A percentile compares a stretch with the other conserved stretches of the same genome.
Evolutionary conservation across 1,140 invertebrate species (phyloP).

Genomic region (Drosophila serrata): DNA sequence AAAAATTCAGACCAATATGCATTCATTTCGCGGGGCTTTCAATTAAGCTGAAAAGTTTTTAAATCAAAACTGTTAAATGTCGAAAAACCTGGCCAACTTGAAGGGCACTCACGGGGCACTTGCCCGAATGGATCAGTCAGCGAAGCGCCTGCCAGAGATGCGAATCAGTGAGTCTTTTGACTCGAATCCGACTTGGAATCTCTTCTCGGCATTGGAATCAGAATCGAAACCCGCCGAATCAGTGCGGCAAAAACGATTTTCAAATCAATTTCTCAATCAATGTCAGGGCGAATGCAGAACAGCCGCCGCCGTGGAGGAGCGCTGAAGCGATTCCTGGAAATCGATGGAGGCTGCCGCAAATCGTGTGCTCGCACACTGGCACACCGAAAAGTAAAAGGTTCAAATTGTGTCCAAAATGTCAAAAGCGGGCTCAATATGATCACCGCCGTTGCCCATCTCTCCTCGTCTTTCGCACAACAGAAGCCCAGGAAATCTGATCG

Average conservation of each 20-base stretch:
- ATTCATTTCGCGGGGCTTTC: constrained; percentile 25
- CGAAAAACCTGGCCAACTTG: constrained; percentile 12
- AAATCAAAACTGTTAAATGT: constrained; percentile 48
- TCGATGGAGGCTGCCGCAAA: constrained; percentile 43
- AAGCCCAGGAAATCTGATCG: constrained; percentile 83
- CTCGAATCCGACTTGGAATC: constrained; percentile 48
- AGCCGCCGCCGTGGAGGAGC: background rate
- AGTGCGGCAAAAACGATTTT: constrained; percentile 69
- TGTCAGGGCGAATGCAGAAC: constrained; percentile 60
- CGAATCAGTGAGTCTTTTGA: constrained; percentile 41
- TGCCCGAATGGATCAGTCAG: constrained; percentile 41
- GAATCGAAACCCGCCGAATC: constrained; percentile 45
- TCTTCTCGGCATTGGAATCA: constrained; percentile 20
- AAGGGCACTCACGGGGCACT: constrained; percentile 33
- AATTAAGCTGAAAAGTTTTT: constrained; percentile 60
- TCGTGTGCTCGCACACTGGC: constrained; percentile 60
- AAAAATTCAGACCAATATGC: constrained; percentile 13
- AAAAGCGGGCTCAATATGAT: constrained; percentile 83
- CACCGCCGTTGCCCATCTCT: constrained; percentile 19
- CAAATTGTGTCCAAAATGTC: constrained; percentile 84
- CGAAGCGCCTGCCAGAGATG: constrained; percentile 50
- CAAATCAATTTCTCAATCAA: constrained; percentile 84
- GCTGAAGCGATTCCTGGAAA: constrained; percentile 65
- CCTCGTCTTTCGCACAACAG: constrained; percentile 51
- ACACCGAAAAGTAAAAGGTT: constrained; percentile 77